These are phyloP conservation scores for Pristionchus pacificus DNA, from an alignment of 1,140 invertebrate genomes.

Conservation along the genomic window DNA sequence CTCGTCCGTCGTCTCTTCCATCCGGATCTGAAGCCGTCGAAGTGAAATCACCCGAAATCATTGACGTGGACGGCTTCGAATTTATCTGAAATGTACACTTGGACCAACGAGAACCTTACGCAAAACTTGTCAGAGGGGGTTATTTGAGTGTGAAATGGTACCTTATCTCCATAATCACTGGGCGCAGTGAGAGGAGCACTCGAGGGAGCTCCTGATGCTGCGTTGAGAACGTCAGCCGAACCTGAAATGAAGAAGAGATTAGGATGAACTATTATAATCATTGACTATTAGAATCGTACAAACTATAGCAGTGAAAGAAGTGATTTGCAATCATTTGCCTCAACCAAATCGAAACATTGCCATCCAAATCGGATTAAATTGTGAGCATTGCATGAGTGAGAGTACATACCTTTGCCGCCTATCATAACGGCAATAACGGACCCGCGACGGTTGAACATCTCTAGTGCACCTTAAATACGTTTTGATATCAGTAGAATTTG, in stretches of 20 bases:
- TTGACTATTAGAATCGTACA: too few relatives aligned
- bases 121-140: neutral
- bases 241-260: too few relatives aligned
- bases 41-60: slow-evolving; percentile 1
- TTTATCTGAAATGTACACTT: neutral
- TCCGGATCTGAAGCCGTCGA: slow-evolving; percentile 12
- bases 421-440: slow-evolving; percentile 35
- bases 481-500: too few relatives aligned
- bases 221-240: too few relatives aligned
- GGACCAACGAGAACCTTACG: neutral
- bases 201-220: too few relatives aligned
- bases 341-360: too few relatives aligned
- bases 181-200: neutral
- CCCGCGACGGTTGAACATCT: slow-evolving; percentile 32
- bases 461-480: too few relatives aligned
- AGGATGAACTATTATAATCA: too few relatives aligned
- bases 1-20: slow-evolving; percentile 2
- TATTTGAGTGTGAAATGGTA: slow-evolving; percentile 3
- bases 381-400: too few relatives aligned
- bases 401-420: slow-evolving; percentile 22
- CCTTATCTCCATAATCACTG: neutral
- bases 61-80: neutral
- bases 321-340: too few relatives aligned
- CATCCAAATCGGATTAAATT: too few relatives aligned
- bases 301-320: too few relatives aligned